Conservation (phyloP, 2,888 invertebrate species). For the Cistogaster globosa region DNA sequence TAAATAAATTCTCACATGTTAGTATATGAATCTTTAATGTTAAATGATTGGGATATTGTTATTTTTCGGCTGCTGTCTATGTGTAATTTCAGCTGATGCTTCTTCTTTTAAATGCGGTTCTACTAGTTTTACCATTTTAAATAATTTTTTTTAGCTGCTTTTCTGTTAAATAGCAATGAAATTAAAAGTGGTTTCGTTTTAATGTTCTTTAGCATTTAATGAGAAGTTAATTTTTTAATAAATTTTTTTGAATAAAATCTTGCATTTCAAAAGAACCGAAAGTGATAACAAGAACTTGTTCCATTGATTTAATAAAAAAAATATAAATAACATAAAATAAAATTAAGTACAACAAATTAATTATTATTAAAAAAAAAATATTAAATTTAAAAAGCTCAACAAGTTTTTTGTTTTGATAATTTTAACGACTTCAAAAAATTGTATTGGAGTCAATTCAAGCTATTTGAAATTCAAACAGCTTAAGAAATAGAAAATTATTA, state of each 20-base stretch:
- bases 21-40: slow-evolving; percentile 31
- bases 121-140: slow-evolving; percentile 19
- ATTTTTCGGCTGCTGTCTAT: background rate
- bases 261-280: background rate
- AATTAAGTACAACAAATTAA: slow-evolving; percentile 55
- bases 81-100: slow-evolving; percentile 2
- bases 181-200: slow-evolving; percentile 38
- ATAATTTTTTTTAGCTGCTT: background rate
- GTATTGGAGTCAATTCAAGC: slow-evolving; percentile 4
- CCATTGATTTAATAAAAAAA: slow-evolving; percentile 23
- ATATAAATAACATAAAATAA: slow-evolving; percentile 19
- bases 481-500: background rate
- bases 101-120: slow-evolving; percentile 12
- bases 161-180: slow-evolving; percentile 31
- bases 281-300: slow-evolving; percentile 52
- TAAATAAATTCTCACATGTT: background rate
- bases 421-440: slow-evolving; percentile 31
- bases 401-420: slow-evolving; percentile 75
- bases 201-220: background rate
- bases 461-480: slow-evolving; percentile 7
- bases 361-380: background rate
- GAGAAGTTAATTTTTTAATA: background rate
- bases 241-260: background rate
- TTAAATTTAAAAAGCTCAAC: slow-evolving; percentile 79
- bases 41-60: background rate